Evolutionary conservation across 2,888 invertebrate genomes (phyloP).

Genomic region (Pharmacophagus antenor): DNA sequence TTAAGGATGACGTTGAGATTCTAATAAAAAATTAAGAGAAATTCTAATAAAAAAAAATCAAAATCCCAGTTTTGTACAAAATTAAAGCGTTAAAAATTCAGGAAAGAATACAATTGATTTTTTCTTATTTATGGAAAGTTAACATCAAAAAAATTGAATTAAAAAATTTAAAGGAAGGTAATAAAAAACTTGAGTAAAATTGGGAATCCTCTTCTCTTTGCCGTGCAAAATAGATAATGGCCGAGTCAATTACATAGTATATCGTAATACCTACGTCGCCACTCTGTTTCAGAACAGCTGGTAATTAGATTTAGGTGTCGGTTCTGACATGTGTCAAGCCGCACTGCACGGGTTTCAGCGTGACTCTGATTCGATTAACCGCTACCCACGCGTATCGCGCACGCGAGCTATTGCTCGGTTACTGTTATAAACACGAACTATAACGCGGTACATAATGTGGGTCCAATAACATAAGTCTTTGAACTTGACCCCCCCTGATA

Average conservation of each 20-base stretch:
- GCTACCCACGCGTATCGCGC: constrained; percentile 37
- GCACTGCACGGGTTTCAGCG: constrained; percentile 60
- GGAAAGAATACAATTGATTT: too few species aligned
- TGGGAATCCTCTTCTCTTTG: background rate
- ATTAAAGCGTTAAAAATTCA: too few species aligned
- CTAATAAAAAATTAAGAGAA: too few species aligned
- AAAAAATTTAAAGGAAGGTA: background rate
- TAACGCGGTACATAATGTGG: background rate
- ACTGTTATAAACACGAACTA: background rate
- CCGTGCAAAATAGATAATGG: background rate
- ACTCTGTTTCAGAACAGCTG: constrained; percentile 24
- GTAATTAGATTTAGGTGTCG: constrained; percentile 60
- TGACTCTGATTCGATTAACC: constrained; percentile 62
- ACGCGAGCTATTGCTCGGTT: constrained; percentile 9
- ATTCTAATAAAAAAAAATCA: too few species aligned
- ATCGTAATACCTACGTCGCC: constrained; percentile 30
- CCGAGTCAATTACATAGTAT: constrained; percentile 13
- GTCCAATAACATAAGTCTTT: background rate
- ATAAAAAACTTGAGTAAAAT: background rate
- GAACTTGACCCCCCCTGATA: background rate
- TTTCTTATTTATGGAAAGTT: too few species aligned
- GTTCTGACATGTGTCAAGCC: constrained; percentile 41
- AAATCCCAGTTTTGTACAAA: too few species aligned
- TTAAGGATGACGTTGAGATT: too few species aligned
- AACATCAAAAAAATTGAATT: too few species aligned